Evolutionary conservation across 2,113 vertebrate species (phyloP).

Genomic region (Lates calcarifer): DNA sequence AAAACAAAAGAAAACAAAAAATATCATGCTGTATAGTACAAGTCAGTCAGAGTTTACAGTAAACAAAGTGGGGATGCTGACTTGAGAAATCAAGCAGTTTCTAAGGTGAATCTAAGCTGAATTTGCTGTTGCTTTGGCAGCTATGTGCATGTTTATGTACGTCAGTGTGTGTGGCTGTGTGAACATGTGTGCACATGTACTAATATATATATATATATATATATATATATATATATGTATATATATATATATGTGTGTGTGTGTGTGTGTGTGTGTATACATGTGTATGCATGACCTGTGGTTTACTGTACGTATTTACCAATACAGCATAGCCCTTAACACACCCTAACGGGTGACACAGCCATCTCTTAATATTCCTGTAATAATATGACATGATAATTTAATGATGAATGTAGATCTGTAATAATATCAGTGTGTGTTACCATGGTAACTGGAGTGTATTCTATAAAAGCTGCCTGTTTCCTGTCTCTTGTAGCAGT

Average conservation of each 20-base stretch:
- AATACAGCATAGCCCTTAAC: constrained; percentile 82
- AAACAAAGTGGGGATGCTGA: constrained; percentile 65
- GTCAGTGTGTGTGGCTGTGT: not conserved
- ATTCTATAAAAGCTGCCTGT: constrained; percentile 79
- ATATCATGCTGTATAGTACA: constrained; percentile 74
- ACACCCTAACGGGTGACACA: constrained; percentile 71
- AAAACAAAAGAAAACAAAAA: constrained; percentile 14
- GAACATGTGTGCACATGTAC: constrained; percentile 2
- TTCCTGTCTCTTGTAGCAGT: constrained; percentile 62
- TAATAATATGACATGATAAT: constrained; percentile 62
- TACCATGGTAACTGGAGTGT: constrained; percentile 71
- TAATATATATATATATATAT: not conserved
- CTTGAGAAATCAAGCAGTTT: constrained; percentile 63
- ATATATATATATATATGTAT: constrained; percentile 1
- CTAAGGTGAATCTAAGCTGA: constrained; percentile 49
- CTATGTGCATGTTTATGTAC: constrained; percentile 21
- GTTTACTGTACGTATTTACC: constrained; percentile 63
- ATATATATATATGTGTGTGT: not conserved
- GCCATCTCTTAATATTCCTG: constrained; percentile 65
- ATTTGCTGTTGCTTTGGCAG: constrained; percentile 72
- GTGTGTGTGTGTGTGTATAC: constrained; percentile 14
- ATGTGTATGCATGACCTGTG: constrained; percentile 25
- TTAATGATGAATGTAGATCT: constrained; percentile 65
- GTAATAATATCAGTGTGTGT: constrained; percentile 70
- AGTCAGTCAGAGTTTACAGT: constrained; percentile 57